A percentile compares a stretch with the other conserved stretches of the same genome.
phyloP scores from a whole-genome alignment of 2,797 vertebrate genomes.

The Semotilus atromaculatus region DNA sequence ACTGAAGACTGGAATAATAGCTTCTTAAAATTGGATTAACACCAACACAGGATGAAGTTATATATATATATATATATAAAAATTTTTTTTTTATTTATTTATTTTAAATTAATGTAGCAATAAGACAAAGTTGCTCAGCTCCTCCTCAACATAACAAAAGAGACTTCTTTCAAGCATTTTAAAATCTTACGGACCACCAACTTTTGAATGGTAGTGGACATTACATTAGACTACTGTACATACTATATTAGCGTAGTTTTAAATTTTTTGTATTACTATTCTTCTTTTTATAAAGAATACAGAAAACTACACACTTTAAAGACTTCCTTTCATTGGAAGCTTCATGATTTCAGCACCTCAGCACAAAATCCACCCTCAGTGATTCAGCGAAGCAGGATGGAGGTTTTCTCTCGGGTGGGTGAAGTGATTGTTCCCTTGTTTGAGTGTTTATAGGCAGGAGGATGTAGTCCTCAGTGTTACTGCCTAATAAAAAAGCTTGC shows the following conservation, averaged over 20 bases:
- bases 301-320: background rate
- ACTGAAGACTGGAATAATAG: no score
- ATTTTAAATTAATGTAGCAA: background rate
- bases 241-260: no score
- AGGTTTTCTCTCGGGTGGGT: constrained; percentile 78
- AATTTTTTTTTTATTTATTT: no score
- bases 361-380: constrained; percentile 47
- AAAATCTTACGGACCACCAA: background rate
- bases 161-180: background rate
- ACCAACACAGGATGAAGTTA: no score
- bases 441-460: constrained; percentile 87
- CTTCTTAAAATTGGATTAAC: no score
- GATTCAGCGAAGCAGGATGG: constrained; percentile 83
- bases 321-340: background rate
- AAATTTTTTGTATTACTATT: fast-evolving
- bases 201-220: no score
- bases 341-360: background rate
- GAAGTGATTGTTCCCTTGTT: constrained; percentile 83
- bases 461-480: constrained; percentile 90
- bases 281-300: background rate
- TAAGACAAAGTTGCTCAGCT: no score
- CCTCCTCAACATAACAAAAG: no score
- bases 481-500: constrained; percentile 86
- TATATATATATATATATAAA: no score
- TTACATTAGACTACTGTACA: no score